These are phyloP conservation scores for Ctenopoma multispine DNA, from an alignment of 2,797 vertebrate species.

Conservation along the genomic window DNA sequence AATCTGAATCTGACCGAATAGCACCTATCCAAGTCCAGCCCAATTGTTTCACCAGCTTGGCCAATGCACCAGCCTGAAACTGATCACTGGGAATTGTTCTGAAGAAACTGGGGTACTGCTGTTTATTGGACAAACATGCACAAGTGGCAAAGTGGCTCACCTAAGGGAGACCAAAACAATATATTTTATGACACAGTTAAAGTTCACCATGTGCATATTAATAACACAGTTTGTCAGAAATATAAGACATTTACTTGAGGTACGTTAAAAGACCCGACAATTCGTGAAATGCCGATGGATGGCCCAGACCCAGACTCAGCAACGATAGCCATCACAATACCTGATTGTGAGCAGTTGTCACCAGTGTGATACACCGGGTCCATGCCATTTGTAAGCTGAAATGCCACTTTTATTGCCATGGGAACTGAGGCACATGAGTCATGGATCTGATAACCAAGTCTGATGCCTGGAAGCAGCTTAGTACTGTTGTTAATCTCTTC, in stretches of 20 bases:
- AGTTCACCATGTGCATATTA: neutral
- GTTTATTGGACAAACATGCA: slow-evolving; percentile 80
- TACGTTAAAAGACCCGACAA: slow-evolving; percentile 61
- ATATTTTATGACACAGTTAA: neutral
- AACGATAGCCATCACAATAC: slow-evolving; percentile 59
- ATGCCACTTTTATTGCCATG: slow-evolving; percentile 52
- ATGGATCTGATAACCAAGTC: slow-evolving; percentile 71
- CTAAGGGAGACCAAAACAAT: slow-evolving; percentile 48
- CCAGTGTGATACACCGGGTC: slow-evolving; percentile 42
- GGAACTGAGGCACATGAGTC: slow-evolving; percentile 70
- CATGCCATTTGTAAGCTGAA: slow-evolving; percentile 64
- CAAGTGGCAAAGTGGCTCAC: slow-evolving; percentile 83
- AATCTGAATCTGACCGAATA: slow-evolving; percentile 77
- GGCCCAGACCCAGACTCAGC: slow-evolving; percentile 77
- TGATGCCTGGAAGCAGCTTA: slow-evolving; percentile 65
- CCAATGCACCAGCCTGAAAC: slow-evolving; percentile 74
- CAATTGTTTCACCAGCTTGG: too few species aligned
- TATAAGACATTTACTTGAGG: slow-evolving; percentile 64
- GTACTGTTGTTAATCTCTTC: slow-evolving; percentile 76
- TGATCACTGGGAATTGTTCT: slow-evolving; percentile 83
- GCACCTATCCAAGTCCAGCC: slow-evolving; percentile 86
- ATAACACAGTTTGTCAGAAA: neutral
- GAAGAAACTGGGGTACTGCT: slow-evolving; percentile 80
- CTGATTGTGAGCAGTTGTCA: slow-evolving; percentile 44
- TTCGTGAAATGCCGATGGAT: slow-evolving; percentile 75